Evolutionary conservation across 2,888 invertebrate species (phyloP), one percentile per base, ranked within the genome.

Genomic region (Meta bourneti): DNA sequence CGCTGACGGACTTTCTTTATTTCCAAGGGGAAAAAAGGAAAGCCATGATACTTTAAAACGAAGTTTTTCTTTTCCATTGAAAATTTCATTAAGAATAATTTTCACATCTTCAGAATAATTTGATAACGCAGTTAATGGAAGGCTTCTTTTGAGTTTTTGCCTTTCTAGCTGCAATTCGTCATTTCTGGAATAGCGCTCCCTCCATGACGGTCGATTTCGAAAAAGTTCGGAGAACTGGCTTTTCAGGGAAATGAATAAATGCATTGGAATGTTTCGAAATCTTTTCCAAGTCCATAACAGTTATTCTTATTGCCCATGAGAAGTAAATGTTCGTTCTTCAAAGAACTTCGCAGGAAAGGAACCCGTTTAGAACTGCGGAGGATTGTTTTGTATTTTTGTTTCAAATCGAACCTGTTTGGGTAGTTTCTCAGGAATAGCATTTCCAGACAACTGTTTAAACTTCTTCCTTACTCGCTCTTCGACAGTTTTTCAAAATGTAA

Each of bases 51-150:
- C 71, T 48, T 86, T 34, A 79, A 70, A 86, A 51, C 70, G 78
- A 34, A 20, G 52, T 34, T 61, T 88, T 88, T 80, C 80, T 72
- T 80, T 80, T 88, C 72, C 54, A 7, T n/a, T 48, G 52, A 51
- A 88, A 74, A 49, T 80, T 80, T 80, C 88, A 88, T 88, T 88
- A 88, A 88, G 88, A 88, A 88, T 88, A 88, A 88, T 88, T 88
- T 88, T 88, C 88, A 74, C 88, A 88, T 88, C 74, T 87, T 19
- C 52, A 54, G 80, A 85, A 88, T 80, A 88, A 80, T 88, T 80
- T 88, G 80, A 88, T 80, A 79, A 88, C 80, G 61, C 80, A 54
- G 34, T 69, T 87, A 80, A 80, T 61, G 61, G 54, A 78, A 72
- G 48, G 48, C 48, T 88, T 88, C 77, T 70, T 87, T 13, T 13